A percentile compares a stretch with the other conserved stretches of the same genome.
phyloP scores from a whole-genome alignment of 2,113 vertebrate genomes.

The Oryzias woworae region DNA sequence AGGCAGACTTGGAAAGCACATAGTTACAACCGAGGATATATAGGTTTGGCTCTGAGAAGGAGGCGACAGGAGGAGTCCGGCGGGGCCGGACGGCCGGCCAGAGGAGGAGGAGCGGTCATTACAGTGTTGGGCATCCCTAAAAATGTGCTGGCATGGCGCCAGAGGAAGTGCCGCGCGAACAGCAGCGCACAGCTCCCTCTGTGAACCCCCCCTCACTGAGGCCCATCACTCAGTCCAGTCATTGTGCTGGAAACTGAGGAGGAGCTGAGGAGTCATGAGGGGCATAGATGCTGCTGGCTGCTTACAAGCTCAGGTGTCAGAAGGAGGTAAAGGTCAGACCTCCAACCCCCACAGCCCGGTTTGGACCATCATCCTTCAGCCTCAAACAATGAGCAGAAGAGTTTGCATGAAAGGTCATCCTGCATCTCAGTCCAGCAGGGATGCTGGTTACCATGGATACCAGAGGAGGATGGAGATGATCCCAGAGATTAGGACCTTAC shows the following conservation, averaged over 20 bases:
- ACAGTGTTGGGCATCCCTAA: constrained; percentile 65
- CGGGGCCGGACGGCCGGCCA: neutral
- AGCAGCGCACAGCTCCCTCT: constrained; percentile 7
- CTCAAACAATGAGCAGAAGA: neutral
- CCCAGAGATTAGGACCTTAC: too few relatives aligned
- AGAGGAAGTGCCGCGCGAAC: constrained; percentile 28
- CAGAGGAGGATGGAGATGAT: constrained; percentile 2
- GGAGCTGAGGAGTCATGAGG: too few relatives aligned
- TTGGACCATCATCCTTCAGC: neutral
- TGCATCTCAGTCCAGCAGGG: constrained; percentile 12
- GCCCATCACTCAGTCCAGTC: constrained; percentile 37
- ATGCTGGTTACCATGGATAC: constrained; percentile 51
- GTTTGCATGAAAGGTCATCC: constrained; percentile 53
- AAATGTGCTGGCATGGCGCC: constrained; percentile 40
- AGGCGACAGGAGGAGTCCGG: constrained; percentile 32
- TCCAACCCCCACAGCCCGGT: neutral
- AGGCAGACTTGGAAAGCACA: constrained; percentile 76
- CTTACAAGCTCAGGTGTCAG: too few relatives aligned
- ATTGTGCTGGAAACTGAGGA: neutral
- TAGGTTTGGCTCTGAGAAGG: constrained; percentile 40
- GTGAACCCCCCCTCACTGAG: constrained; percentile 31
- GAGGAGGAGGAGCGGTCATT: constrained; percentile 39
- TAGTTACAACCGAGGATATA: constrained; percentile 72
- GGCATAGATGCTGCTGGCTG: too few relatives aligned
- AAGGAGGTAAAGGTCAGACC: too few relatives aligned